Base-by-base conservation (phyloP, 1,140 invertebrate genomes). In the Bombus terrestris region DNA sequence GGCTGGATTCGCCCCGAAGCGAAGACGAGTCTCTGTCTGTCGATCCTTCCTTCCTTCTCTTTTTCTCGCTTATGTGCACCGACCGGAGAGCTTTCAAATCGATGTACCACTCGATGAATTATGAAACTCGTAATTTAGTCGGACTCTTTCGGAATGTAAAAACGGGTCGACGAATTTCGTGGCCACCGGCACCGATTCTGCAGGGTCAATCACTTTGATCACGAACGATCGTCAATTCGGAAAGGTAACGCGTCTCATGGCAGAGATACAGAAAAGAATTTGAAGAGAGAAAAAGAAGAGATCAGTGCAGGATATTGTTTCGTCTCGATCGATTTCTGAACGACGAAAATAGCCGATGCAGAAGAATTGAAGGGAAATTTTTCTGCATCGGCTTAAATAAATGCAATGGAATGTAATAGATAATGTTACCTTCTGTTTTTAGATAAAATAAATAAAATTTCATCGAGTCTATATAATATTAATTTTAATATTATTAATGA, bases 71-170 rank as follows among this genome's bases (percentile, higher is more conserved):
- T 53, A 53, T 8, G 47, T 2, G 47, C 47, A 53, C 0, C 1
- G 8, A 10, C 35, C 28, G 35, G 37, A 68, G 35, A 47, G 82
- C 75, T 71, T 59, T 78, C 66, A 71, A 86, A 86, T 82, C 85
- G 81, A 86, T 72, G 74, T 64, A 73, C 64, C n/a, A 47, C 35
- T 41, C 74, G 64, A 72, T 86, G 85, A 83, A 86, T 88, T 86
- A 88, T 82, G 68, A 86, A 74, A 86, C 68, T 74, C 59, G 86
- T 86, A 88, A 81, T 88, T 76, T 59, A 86, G 25, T 59, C 25
- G 15, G 37, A 57, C 43, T 69, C 47, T 47, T 28, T 12, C 41
- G 39, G 47, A 59, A 76, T 18, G 80, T 59, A 71, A 75, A 86
- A 85, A 80, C 39, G 28, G 57, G 41, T 77, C 59, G 43, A 78